These are phyloP conservation scores for Bradypodion ventrale DNA, from an alignment of 2,797 vertebrate species.

Conservation along the genomic window DNA sequence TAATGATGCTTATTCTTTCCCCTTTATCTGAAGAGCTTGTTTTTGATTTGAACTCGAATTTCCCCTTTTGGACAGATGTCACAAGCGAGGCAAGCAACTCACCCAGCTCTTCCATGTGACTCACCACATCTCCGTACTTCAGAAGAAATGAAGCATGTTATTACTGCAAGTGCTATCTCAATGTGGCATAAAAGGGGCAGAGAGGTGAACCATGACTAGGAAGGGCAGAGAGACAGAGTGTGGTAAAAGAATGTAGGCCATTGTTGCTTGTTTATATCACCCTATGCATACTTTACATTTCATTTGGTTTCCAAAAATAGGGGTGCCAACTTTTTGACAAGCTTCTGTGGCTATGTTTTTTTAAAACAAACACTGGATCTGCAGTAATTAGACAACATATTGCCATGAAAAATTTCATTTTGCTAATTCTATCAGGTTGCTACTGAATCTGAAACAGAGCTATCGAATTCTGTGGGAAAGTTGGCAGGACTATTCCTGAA, in stretches of 20 bases:
- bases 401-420: neutral
- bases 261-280: conserved; percentile 10
- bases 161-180: conserved; percentile 23
- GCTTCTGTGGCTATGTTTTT: neutral
- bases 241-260: neutral
- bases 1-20: neutral
- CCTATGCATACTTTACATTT: neutral
- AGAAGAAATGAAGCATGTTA: conserved; percentile 17
- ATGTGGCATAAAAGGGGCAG: neutral
- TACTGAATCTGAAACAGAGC: neutral
- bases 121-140: neutral
- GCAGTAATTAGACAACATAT: neutral
- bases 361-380: neutral
- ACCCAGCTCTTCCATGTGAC: neutral
- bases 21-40: neutral
- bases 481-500: neutral
- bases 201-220: conserved; percentile 9
- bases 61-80: conserved; percentile 7
- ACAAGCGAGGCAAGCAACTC: neutral
- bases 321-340: neutral
- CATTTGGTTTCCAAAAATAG: neutral
- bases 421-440: neutral
- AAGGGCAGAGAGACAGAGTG: neutral
- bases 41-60: conserved; percentile 23
- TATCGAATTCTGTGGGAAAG: neutral